Evolutionary conservation across 1,140 invertebrate genomes (phyloP).

Genomic region (Paraescarpia echinospica): DNA sequence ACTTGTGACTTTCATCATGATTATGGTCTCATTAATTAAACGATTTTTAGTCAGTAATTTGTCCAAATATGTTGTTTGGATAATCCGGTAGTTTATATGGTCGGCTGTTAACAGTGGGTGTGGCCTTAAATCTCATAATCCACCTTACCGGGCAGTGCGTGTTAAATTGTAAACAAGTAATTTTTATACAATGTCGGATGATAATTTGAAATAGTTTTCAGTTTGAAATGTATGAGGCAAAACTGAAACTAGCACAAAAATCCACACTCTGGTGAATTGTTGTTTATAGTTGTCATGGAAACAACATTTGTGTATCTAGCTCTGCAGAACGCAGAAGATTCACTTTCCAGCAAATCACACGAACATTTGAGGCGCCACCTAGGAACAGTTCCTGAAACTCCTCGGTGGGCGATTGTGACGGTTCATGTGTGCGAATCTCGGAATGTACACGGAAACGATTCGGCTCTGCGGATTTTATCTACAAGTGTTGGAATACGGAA

Average conservation of each 20-base stretch:
- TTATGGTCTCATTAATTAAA: no score
- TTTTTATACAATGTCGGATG: background rate
- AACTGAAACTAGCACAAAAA: background rate
- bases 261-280: background rate
- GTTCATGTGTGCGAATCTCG: background rate
- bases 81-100: background rate
- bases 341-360: background rate
- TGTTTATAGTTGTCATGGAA: background rate
- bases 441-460: background rate
- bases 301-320: background rate
- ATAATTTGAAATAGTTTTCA: background rate
- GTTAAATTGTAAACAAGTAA: background rate
- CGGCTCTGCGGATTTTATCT: background rate
- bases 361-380: background rate
- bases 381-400: background rate
- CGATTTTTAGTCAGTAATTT: background rate
- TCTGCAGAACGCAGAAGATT: background rate
- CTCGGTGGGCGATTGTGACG: background rate
- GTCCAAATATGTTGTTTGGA: background rate
- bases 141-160: background rate
- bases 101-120: background rate
- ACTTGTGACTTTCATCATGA: background rate
- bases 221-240: background rate
- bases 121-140: background rate
- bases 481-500: background rate